These are phyloP conservation scores for Chlorops oryzae DNA, from an alignment of 1,140 invertebrate genomes.

Conservation along the genomic window DNA sequence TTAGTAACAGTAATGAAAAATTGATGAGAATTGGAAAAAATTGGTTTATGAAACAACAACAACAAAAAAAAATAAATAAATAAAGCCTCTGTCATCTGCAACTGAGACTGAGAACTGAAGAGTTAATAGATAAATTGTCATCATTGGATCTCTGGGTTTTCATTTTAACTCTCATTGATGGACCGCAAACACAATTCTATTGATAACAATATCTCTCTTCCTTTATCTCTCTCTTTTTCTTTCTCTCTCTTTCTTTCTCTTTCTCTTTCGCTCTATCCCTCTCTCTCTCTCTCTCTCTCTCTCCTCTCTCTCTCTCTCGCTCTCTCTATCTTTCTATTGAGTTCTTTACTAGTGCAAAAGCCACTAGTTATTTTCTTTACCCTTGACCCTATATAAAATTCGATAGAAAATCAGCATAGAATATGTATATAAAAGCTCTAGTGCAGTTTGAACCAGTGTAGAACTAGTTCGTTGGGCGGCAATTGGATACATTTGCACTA, in stretches of 20 bases:
- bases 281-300: neutral
- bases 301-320: neutral
- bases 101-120: no score
- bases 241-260: neutral
- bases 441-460: neutral
- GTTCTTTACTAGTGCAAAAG: neutral
- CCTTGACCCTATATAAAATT: neutral
- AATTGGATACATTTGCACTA: neutral
- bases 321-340: neutral
- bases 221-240: neutral
- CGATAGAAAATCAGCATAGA: no score
- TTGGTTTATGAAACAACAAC: no score
- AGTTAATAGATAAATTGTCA: no score
- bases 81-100: no score
- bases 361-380: neutral
- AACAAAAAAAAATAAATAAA: no score
- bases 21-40: no score
- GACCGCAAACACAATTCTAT: neutral
- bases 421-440: neutral
- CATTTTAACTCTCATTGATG: no score
- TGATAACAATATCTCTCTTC: neutral
- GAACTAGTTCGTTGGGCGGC: neutral
- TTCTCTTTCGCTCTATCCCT: neutral
- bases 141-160: no score
- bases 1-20: no score